Evolutionary conservation across 2,888 invertebrate species (phyloP), one percentile per base, ranked within the genome.

Genomic region (Oasisia sp.): DNA sequence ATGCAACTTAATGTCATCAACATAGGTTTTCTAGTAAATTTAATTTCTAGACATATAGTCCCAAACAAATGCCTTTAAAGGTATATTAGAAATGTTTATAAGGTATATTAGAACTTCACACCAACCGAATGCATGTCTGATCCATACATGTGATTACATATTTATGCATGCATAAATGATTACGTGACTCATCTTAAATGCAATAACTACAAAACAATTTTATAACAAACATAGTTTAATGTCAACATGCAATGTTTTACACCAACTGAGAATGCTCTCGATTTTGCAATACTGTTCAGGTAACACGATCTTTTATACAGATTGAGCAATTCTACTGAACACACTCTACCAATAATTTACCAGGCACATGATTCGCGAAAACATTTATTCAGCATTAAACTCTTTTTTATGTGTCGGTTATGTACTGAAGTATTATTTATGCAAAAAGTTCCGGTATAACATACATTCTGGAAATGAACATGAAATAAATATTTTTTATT

Each of bases 151-250:
- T 45, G 45, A 12, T 1, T 8, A 50, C 74, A 74, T 27, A 19
- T 74, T 74, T 27, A n/a, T 74, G 27, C n/a, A n/a, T 74, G 74
- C 74, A 74, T 19, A 74, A 74, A 74, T 74, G 27, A 74, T 7
- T 74, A 74, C 7, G 74, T n/a, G 19, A 56, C 8, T n/a, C n/a
- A n/a, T n/a, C n/a, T 58, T 27, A 74, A 74, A 74, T 74, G 74
- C 27, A 74, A 27, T 27, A 74, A 74, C 74, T 5, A 74, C 27
- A 74, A 74, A 14, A 74, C 74, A 27, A 27, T 7, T 74, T 74
- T 74, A 74, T 74, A 74, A 74, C 74, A 74, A 74, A 74, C 74
- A 74, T 74, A 58, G 27, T 74, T 74, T 74, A 74, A 74, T 74
- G 74, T 74, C 74, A 74, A 74, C 74, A 74, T 74, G 27, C 74